Conservation (phyloP, 2,888 invertebrate species). For the Callyntrura guangdongensis region DNA sequence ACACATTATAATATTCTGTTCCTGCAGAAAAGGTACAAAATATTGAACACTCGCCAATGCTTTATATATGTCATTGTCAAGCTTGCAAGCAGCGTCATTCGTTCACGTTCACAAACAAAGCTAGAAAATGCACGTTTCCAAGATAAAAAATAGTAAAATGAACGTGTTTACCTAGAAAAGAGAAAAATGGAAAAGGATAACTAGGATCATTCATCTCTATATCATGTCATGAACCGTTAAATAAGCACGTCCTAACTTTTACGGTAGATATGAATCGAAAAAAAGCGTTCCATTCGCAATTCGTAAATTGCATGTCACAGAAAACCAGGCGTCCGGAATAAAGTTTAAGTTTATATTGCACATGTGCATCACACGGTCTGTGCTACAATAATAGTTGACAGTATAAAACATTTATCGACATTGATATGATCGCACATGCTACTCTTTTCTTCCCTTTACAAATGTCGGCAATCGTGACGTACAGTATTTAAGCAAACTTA, state of each 20-base stretch:
- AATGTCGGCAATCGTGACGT: no score
- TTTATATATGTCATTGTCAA: neutral
- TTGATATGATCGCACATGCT: neutral
- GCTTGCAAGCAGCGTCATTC: neutral
- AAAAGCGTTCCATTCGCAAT: neutral
- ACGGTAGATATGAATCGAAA: neutral
- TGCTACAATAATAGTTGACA: neutral
- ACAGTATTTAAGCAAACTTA: no score
- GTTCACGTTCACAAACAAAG: neutral
- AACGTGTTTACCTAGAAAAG: neutral
- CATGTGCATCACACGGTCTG: neutral
- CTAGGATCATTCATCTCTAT: constrained; percentile 7
- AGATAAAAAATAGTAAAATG: neutral
- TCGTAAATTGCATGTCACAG: constrained; percentile 29
- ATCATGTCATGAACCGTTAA: neutral
- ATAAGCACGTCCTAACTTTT: neutral
- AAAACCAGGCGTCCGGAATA: neutral
- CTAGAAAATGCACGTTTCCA: neutral
- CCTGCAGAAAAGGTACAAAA: neutral
- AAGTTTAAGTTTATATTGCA: no score
- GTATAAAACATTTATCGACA: neutral
- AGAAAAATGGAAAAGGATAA: neutral
- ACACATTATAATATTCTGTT: neutral
- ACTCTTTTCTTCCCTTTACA: neutral
- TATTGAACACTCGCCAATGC: neutral